Conservation (phyloP, 1,140 invertebrate species). For the Littorina saxatilis region DNA sequence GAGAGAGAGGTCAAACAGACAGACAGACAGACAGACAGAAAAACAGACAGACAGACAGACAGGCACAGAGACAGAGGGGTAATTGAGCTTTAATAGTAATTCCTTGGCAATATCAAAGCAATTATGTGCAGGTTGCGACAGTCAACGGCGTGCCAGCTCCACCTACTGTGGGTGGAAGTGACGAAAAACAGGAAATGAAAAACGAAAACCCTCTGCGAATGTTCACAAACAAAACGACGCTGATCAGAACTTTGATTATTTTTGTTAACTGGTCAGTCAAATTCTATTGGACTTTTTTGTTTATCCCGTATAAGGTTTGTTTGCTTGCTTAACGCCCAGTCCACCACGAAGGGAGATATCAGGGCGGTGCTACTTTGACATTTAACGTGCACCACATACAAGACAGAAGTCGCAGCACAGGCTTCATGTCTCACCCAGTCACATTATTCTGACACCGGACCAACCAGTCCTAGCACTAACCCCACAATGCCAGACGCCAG, state of each 20-base stretch:
- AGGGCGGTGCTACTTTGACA: no score
- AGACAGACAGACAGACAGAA: neutral
- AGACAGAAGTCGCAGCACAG: no score
- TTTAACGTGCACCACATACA: no score
- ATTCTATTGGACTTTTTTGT: neutral
- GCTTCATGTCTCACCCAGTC: no score
- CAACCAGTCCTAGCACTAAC: no score
- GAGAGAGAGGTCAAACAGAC: no score
- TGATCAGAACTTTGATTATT: constrained; percentile 47
- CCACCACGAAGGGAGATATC: no score
- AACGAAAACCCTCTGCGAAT: constrained; percentile 65
- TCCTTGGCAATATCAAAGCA: no score
- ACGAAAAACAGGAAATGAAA: constrained; percentile 14
- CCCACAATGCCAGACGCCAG: no score
- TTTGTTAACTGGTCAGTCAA: constrained; percentile 58
- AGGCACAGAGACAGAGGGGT: neutral
- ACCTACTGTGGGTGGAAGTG: neutral
- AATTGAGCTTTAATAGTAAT: neutral
- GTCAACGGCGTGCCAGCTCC: neutral
- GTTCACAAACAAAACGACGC: constrained; percentile 37
- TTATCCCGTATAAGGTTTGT: no score
- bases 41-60: neutral
- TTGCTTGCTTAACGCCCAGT: no score
- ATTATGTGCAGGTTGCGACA: neutral
- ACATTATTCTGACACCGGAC: no score